Conservation (phyloP, 2,888 invertebrate species). For the Isotomurus palustris region DNA sequence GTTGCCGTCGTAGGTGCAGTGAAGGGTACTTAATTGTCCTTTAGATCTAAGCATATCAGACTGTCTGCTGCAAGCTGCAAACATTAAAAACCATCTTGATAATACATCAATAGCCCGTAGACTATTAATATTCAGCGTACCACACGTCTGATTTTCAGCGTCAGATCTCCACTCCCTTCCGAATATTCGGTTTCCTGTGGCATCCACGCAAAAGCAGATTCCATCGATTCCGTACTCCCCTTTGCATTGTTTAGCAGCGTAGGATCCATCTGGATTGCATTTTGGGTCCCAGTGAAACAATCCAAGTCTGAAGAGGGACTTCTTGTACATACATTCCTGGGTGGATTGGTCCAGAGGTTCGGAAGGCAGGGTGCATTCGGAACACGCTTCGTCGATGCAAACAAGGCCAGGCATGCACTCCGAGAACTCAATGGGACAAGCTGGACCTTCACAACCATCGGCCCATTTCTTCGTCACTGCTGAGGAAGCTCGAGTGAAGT, state of each 20-base stretch:
- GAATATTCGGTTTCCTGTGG: slow-evolving; percentile 60
- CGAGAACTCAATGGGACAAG: slow-evolving; percentile 18
- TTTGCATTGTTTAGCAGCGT: slow-evolving; percentile 63
- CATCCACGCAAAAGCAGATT: slow-evolving; percentile 65
- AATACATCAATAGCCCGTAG: too few relatives aligned
- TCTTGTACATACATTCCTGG: slow-evolving; percentile 20
- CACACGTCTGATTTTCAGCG: slow-evolving; percentile 62
- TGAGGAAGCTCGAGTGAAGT: background rate
- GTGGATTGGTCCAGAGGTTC: background rate
- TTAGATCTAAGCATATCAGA: slow-evolving; percentile 20
- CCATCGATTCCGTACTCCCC: slow-evolving; percentile 54
- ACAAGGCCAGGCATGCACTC: slow-evolving; percentile 23
- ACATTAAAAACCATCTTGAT: too few relatives aligned
- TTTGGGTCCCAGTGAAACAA: slow-evolving; percentile 49
- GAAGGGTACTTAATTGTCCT: slow-evolving; percentile 56
- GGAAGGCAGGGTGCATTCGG: slow-evolving; percentile 2
- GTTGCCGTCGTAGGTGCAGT: slow-evolving; percentile 63
- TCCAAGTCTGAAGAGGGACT: slow-evolving; percentile 5
- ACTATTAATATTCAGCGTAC: slow-evolving; percentile 52
- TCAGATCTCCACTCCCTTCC: slow-evolving; percentile 61
- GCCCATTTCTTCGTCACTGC: background rate
- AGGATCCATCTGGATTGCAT: slow-evolving; percentile 59
- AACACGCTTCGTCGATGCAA: slow-evolving; percentile 4
- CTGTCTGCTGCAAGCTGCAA: slow-evolving; percentile 34
- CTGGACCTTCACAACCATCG: background rate